Conservation (phyloP, 2,113 vertebrate genomes). For the Nanorana parkeri region DNA sequence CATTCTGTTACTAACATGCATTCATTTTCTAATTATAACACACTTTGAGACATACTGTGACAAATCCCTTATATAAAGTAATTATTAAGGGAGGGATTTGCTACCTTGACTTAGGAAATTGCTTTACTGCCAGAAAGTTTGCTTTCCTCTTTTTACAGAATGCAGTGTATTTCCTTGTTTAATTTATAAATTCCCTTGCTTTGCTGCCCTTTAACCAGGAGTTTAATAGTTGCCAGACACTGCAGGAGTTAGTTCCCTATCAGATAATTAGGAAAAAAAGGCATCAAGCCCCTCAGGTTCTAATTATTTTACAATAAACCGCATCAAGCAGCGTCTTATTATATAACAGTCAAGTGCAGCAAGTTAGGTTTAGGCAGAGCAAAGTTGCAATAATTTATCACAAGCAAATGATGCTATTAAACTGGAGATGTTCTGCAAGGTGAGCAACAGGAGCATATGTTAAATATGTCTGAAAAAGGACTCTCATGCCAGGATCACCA, state of each 20-base stretch:
- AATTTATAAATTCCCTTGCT: slow-evolving; percentile 47
- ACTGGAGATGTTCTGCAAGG: not conserved
- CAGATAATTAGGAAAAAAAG: slow-evolving; percentile 32
- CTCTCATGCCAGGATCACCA: too few relatives aligned
- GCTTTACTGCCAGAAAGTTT: slow-evolving; percentile 36
- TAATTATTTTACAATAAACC: slow-evolving; percentile 46
- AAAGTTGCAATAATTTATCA: slow-evolving; percentile 41
- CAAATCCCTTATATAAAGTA: slow-evolving; percentile 19
- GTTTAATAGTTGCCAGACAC: slow-evolving; percentile 35
- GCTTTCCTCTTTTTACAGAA: slow-evolving; percentile 17
- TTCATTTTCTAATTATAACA: slow-evolving; percentile 25
- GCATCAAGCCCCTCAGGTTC: slow-evolving; percentile 36
- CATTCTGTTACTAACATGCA: slow-evolving; percentile 31
- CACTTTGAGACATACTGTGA: slow-evolving; percentile 31
- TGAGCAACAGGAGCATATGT: slow-evolving; percentile 3
- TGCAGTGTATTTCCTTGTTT: slow-evolving; percentile 23
- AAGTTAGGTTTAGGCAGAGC: slow-evolving; percentile 23
- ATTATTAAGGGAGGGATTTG: slow-evolving; percentile 39
- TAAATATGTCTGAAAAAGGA: not conserved
- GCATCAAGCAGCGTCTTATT: slow-evolving; percentile 39
- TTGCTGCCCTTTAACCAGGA: slow-evolving; percentile 6
- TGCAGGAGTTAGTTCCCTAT: slow-evolving; percentile 50
- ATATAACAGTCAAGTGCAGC: slow-evolving; percentile 28
- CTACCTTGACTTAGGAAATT: slow-evolving; percentile 14
- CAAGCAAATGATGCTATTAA: slow-evolving; percentile 32